Evolutionary conservation across 2,888 invertebrate species (phyloP), one percentile per base, ranked within the genome.

Genomic region (Altica lythri): DNA sequence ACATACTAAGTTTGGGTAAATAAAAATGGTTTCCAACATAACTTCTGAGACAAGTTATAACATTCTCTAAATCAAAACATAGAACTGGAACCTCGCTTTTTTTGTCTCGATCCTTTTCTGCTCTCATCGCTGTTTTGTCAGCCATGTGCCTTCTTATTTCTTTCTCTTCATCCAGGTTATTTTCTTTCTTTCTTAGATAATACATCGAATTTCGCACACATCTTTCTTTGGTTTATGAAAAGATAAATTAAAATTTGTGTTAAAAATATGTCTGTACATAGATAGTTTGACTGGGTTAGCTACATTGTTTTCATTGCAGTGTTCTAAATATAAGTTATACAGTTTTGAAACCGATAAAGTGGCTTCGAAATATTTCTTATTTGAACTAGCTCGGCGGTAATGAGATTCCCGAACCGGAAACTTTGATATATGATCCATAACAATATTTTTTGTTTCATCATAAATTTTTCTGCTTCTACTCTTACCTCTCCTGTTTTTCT

Each of bases 61-160:
- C 61, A 52, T 59, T 60, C 46, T 62, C 60, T 14, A 62, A 38
- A 17, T 61, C 59, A 29, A 54, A 54, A 37, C 42, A 34, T 29
- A 54, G 35, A 35, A 50, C 19, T 12, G 43, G 34, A 14, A 27
- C 34, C 2, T 22, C 50, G 34, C 29, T 32, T 34, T 32, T 35
- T 19, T 50, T 50, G 16, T 50, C 50, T 10, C 30, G 5, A 32
- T 43, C 35, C 22, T 50, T 43, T 18, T 42, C 43, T 32, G 42
- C 18, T 35, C 43, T 50, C 43, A 46, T 46, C 9, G 32, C 32
- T 29, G 25, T 17, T 13, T 44, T 44, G 25, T 44, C 29, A 27
- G 27, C 16, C 4, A 44, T 19, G 14, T 40, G 40, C n/a, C 22
- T 45, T 32, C 18, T 14, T 32, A 18, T 12, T 42, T 22, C 38